Conservation (phyloP, 2,113 vertebrate species). For the Mugil cephalus region DNA sequence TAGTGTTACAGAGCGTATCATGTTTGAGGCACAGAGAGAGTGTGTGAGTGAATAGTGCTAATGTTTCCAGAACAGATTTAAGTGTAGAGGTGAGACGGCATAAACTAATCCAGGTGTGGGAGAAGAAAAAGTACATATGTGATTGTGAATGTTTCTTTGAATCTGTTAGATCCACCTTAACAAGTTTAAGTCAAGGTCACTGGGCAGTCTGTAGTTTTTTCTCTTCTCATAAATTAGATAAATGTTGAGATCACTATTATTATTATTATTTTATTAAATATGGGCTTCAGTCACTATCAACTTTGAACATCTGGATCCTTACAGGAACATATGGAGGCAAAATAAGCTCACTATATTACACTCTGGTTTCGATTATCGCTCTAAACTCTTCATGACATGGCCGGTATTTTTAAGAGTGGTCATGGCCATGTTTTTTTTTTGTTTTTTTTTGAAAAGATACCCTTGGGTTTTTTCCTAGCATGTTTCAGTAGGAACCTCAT, state of each 20-base stretch:
- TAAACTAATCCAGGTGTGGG: slow-evolving; percentile 76
- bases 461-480: slow-evolving; percentile 5
- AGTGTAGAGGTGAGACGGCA: slow-evolving; percentile 36
- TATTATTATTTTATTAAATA: slow-evolving; percentile 15
- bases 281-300: slow-evolving; percentile 36
- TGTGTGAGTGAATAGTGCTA: slow-evolving; percentile 35
- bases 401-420: slow-evolving; percentile 40
- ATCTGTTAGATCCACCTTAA: slow-evolving; percentile 13
- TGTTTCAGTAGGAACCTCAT: slow-evolving; percentile 7
- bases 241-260: slow-evolving; percentile 4
- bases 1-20: slow-evolving; percentile 47
- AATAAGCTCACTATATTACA: slow-evolving; percentile 60
- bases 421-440: slow-evolving; percentile 36
- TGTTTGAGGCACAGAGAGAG: slow-evolving; percentile 14
- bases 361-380: slow-evolving; percentile 53
- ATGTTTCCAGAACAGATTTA: slow-evolving; percentile 44
- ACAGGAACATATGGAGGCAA: slow-evolving; percentile 64
- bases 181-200: slow-evolving; percentile 51
- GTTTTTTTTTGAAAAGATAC: slow-evolving; percentile 13
- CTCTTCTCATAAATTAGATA: slow-evolving; percentile 37
- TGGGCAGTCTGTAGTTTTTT: slow-evolving; percentile 6
- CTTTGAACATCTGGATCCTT: slow-evolving; percentile 68
- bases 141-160: slow-evolving; percentile 13
- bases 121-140: slow-evolving; percentile 31
- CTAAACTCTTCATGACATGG: slow-evolving; percentile 36